Conservation (phyloP, 2,113 vertebrate genomes). For the Centropus bengalensis region DNA sequence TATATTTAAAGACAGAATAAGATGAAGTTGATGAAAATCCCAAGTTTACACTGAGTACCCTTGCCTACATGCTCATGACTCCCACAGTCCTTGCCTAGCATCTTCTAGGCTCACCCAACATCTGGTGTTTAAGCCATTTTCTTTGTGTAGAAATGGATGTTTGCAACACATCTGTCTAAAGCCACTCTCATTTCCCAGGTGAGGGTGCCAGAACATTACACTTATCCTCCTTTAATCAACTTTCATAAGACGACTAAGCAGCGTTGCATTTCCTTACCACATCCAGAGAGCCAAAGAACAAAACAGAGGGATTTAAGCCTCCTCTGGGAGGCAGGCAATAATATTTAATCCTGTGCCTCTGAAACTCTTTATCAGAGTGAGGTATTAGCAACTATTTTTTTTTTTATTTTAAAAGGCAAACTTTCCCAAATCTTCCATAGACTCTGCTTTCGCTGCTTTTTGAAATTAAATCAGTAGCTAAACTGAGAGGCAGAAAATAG, state of each 20-base stretch:
- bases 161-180: background rate
- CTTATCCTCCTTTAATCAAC: background rate
- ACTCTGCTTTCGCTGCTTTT: background rate
- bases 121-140: background rate
- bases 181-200: background rate
- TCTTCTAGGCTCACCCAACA: background rate
- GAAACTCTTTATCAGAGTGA: background rate
- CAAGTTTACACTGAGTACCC: fast-evolving
- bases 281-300: background rate
- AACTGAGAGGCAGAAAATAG: background rate
- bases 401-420: background rate
- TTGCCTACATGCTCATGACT: background rate
- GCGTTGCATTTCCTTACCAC: background rate
- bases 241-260: background rate
- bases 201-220: background rate
- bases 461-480: background rate
- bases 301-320: background rate
- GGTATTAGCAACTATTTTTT: background rate
- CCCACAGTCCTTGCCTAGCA: background rate
- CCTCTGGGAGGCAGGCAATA: background rate
- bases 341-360: background rate
- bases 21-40: background rate
- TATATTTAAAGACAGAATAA: background rate
- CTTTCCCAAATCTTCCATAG: background rate
- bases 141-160: background rate